These are phyloP conservation scores for Cyphomyrus plagiostoma DNA, from an alignment of 2,113 vertebrate genomes.

Conservation along the genomic window DNA sequence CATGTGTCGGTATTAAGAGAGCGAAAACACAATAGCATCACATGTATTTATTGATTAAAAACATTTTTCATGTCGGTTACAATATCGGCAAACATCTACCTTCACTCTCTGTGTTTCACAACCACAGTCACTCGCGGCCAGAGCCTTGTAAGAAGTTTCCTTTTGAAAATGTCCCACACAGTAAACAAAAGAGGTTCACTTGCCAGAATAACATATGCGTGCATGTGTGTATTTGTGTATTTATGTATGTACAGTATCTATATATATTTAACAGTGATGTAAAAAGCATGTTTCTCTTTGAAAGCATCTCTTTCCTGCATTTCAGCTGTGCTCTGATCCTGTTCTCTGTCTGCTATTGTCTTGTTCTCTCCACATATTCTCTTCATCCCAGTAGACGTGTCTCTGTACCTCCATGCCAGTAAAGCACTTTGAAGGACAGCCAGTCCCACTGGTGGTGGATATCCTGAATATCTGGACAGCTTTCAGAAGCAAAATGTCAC, in stretches of 20 bases:
- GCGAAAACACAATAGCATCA: not conserved
- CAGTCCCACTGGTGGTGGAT: constrained; percentile 8
- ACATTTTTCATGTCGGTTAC: not conserved
- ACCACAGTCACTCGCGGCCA: not conserved
- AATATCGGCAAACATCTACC: not conserved
- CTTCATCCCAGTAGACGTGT: not conserved
- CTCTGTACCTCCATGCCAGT: not conserved
- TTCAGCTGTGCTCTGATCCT: not conserved
- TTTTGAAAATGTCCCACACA: not conserved
- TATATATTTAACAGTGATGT: not conserved
- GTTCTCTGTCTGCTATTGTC: not conserved
- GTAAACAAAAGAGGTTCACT: not conserved
- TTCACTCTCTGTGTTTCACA: not conserved
- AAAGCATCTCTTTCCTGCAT: not conserved
- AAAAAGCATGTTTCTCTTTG: not conserved
- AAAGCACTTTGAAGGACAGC: constrained; percentile 17
- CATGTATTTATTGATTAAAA: constrained; percentile 1
- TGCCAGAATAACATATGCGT: not conserved
- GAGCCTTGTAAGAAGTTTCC: not conserved
- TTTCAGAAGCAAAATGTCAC: constrained; percentile 17
- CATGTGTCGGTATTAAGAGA: not conserved
- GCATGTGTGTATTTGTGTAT: not conserved
- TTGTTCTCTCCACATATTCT: not conserved
- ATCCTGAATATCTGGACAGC: constrained; percentile 15
- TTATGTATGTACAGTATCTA: not conserved